Percentiles rank a stretch among this genome's conserved stretches.
Evolutionary conservation across 2,888 invertebrate species (phyloP).

Genomic region (Teinopalpus imperialis): DNA sequence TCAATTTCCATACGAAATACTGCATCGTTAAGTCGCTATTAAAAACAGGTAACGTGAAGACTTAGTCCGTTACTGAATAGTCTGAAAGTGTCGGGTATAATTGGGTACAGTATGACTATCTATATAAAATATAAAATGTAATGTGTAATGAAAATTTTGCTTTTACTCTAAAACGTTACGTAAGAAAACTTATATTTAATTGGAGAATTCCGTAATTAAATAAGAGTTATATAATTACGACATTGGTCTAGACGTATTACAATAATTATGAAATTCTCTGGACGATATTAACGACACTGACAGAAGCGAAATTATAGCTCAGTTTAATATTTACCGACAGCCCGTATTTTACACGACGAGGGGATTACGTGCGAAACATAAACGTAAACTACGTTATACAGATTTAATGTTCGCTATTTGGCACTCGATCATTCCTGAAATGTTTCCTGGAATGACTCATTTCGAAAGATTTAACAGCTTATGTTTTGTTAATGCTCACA

Average conservation of each 20-base stretch:
- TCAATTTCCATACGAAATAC: too few relatives aligned
- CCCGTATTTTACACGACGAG: constrained; percentile 68
- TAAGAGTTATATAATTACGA: constrained; percentile 37
- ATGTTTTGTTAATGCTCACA: constrained; percentile 51
- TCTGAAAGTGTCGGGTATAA: too few relatives aligned
- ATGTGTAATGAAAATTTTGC: too few relatives aligned
- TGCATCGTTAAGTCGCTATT: too few relatives aligned
- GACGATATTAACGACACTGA: constrained; percentile 69
- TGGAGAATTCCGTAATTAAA: constrained; percentile 15
- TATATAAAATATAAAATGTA: too few relatives aligned
- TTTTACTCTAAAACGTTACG: too few relatives aligned
- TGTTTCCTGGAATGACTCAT: constrained; percentile 51
- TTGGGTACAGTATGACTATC: too few relatives aligned
- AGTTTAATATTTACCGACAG: constrained; percentile 73
- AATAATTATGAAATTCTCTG: constrained; percentile 71
- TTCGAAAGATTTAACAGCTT: constrained; percentile 47
- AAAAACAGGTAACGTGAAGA: too few relatives aligned
- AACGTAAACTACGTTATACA: constrained; percentile 52
- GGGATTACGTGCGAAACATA: constrained; percentile 69
- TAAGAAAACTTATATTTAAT: too few relatives aligned
- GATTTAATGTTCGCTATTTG: constrained; percentile 65
- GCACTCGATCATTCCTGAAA: constrained; percentile 56
- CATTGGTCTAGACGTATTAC: constrained; percentile 55
- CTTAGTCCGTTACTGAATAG: too few relatives aligned
- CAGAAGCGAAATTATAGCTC: constrained; percentile 63